Conservation (phyloP, 2,797 vertebrate species). For the Trichosurus vulpecula region DNA sequence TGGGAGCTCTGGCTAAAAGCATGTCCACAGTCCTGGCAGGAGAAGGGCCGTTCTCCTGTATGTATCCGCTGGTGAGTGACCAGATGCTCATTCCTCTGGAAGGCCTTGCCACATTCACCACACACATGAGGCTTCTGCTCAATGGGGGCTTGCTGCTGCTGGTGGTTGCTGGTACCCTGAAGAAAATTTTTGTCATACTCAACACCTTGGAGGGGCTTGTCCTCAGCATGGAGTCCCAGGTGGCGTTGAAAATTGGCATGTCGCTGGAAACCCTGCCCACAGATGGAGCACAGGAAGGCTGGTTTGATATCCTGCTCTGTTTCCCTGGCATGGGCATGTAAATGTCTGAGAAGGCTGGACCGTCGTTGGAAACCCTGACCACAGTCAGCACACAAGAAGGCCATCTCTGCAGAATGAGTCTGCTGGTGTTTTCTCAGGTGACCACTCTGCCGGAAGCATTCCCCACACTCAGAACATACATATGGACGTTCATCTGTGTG, state of each 20-base stretch:
- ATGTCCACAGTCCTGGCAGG: slow-evolving; percentile 70
- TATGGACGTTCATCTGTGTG: slow-evolving; percentile 79
- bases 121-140: slow-evolving; percentile 70
- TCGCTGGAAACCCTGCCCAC: slow-evolving; percentile 76
- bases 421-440: slow-evolving; percentile 79
- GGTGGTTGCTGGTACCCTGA: neutral
- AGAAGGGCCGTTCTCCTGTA: slow-evolving; percentile 78
- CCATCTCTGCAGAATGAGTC: slow-evolving; percentile 73
- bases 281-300: slow-evolving; percentile 65
- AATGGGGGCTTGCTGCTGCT: slow-evolving; percentile 8
- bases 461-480: slow-evolving; percentile 76
- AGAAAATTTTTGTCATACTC: neutral
- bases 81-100: slow-evolving; percentile 77
- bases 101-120: slow-evolving; percentile 75
- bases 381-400: slow-evolving; percentile 78
- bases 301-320: neutral
- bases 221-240: slow-evolving; percentile 73
- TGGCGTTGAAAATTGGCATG: slow-evolving; percentile 77
- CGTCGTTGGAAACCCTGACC: slow-evolving; percentile 79
- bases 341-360: slow-evolving; percentile 73
- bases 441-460: slow-evolving; percentile 78
- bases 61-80: slow-evolving; percentile 80
- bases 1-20: slow-evolving; percentile 78
- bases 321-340: slow-evolving; percentile 68
- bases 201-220: slow-evolving; percentile 41